Conservation (phyloP, 2,888 invertebrate genomes). For the Cancer borealis region DNA sequence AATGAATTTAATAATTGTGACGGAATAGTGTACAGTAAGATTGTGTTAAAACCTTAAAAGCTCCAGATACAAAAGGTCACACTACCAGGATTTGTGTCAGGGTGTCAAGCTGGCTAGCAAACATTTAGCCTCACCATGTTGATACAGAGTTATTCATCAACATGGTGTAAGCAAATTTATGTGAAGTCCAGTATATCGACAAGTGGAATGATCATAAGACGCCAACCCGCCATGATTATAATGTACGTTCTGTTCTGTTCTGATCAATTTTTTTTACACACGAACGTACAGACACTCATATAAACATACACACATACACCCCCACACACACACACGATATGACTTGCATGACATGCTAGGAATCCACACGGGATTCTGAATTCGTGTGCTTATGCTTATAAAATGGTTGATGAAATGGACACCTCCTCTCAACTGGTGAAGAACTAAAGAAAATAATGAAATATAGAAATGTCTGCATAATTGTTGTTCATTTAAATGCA, state of each 20-base stretch:
- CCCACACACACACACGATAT: background rate
- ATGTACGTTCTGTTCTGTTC: background rate
- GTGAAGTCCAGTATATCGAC: no score
- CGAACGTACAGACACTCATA: conserved; percentile 18
- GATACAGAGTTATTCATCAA: no score
- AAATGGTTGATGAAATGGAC: background rate
- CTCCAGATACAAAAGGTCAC: no score
- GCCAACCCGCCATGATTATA: background rate
- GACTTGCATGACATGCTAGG: background rate
- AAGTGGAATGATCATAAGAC: no score
- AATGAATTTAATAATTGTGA: no score
- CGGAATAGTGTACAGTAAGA: no score
- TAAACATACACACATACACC: conserved; percentile 26
- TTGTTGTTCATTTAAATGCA: background rate
- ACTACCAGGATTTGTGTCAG: no score
- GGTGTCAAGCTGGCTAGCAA: no score
- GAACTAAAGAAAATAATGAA: background rate
- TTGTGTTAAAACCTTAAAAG: no score
- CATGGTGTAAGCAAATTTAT: no score
- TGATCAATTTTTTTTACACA: background rate
- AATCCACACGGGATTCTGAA: background rate
- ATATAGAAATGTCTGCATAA: background rate
- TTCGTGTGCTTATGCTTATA: background rate
- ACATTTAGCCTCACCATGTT: no score
- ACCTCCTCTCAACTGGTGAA: background rate